Conservation (phyloP, 2,888 invertebrate species). For the Nebria brevicollis region DNA sequence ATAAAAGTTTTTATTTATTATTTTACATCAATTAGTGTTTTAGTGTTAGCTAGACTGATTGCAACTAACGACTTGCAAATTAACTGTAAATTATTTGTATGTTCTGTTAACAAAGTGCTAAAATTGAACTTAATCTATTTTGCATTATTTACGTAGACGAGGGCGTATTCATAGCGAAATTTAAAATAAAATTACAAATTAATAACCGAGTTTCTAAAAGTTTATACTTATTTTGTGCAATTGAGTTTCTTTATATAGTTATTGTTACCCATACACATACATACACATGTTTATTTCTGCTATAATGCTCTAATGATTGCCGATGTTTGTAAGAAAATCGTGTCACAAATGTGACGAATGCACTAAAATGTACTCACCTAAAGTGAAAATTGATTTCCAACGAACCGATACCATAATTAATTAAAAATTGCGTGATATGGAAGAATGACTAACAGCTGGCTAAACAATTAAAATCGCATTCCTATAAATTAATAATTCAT, state of each 20-base stretch:
- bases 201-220: neutral
- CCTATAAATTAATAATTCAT: slow-evolving; percentile 47
- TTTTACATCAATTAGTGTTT: neutral
- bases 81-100: neutral
- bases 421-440: slow-evolving; percentile 32
- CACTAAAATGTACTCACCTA: neutral
- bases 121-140: neutral
- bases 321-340: neutral
- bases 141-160: neutral
- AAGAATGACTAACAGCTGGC: slow-evolving; percentile 43
- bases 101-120: neutral
- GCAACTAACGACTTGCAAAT: neutral
- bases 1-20: neutral
- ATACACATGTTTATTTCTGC: neutral
- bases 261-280: neutral
- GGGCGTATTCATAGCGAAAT: no score
- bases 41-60: neutral
- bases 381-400: slow-evolving; percentile 43
- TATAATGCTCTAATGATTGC: neutral
- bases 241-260: neutral
- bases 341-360: neutral
- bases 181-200: neutral
- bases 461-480: slow-evolving; percentile 47
- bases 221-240: no score
- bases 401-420: slow-evolving; percentile 31